Base-by-base conservation (phyloP, 2,888 invertebrate species). In the Nebria brevicollis region DNA sequence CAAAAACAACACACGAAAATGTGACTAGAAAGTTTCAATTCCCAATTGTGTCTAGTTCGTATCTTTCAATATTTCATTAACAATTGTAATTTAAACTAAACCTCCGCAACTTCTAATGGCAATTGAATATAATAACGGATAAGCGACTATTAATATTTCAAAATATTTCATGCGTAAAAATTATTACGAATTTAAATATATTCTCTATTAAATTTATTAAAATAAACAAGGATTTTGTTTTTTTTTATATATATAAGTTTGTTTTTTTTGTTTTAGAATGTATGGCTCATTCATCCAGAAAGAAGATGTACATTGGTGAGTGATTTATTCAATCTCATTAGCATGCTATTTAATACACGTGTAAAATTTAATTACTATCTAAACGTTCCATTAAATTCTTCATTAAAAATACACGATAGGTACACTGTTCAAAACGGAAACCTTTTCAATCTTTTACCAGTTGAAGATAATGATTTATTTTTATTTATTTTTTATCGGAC, bases 1-100 rank as follows among this genome's bases (percentile, higher is more conserved):
- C 74, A 66, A 73, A 78, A 78, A 78, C 78, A 78, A 73, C 42
- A 20, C 26, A 73, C 72, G 73, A 78, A 73, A 66, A 73, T 78
- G 11, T n/a, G 65, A 70, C 54, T 77, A 72, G 66, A 77, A 77
- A 77, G 72, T 77, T 72, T 72, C 72, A 34, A 77, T 72, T 76
- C 65, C 72, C 34, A 65, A 34, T 25, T 25, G 25, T 20, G 8
- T 20, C 20, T 25, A n/a, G 20, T 34, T 34, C 34, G 34, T 34
- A 34, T 34, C 34, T 34, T 34, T 34, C 34, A 34, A 4, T 34
- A 34, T 34, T 34, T 34, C 34, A 34, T 34, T 34, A 2, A 2
- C 2, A 2, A 5, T 34, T 34, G 34, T 34, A 34, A 34, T 34
- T 34, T 5, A 34, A 34, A 34, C 34, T 34, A 34, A 34, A 4